Conservation (phyloP, 2,888 invertebrate genomes). For the Nomada goodeniana region DNA sequence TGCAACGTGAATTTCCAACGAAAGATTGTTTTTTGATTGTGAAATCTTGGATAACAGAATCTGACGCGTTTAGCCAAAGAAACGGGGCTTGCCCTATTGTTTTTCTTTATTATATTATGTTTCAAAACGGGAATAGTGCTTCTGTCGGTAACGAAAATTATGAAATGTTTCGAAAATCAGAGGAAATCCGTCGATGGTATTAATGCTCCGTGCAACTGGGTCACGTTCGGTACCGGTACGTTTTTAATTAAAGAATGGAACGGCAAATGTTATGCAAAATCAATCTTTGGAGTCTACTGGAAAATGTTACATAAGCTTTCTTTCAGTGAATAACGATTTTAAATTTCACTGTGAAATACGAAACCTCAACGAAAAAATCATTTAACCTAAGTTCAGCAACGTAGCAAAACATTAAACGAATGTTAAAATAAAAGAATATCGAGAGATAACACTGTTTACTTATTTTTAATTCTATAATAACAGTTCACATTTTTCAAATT, state of each 20-base stretch:
- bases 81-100: not conserved
- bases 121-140: not conserved
- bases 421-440: no score
- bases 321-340: no score
- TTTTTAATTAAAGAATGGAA: slow-evolving; percentile 15
- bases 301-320: slow-evolving; percentile 3
- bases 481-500: no score
- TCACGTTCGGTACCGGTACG: not conserved
- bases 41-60: not conserved
- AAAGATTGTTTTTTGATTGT: not conserved
- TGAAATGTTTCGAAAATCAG: not conserved
- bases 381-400: no score
- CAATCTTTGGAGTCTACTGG: slow-evolving; percentile 7
- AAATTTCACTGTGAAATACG: no score
- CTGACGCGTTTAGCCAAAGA: not conserved
- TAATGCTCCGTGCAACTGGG: not conserved
- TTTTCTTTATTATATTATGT: not conserved
- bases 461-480: no score
- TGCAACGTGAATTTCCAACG: not conserved
- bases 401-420: no score
- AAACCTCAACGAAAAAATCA: no score
- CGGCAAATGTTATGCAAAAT: no score
- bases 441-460: no score
- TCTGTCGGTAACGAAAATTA: not conserved
- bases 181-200: not conserved